Conservation (phyloP, 2,797 vertebrate species). For the Pangasius mekongensis region DNA sequence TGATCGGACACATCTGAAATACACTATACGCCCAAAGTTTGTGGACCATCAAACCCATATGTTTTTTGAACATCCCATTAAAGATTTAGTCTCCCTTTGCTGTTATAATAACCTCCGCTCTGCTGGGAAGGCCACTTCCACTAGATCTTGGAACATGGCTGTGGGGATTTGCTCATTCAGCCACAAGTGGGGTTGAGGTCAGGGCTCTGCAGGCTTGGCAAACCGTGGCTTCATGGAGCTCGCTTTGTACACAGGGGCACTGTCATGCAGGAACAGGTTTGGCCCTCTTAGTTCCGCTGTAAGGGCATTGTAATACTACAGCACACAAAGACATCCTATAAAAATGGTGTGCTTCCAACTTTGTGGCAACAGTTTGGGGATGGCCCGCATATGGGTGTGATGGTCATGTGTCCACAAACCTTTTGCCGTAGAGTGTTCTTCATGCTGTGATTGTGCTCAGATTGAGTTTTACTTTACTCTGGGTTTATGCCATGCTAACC, state of each 20-base stretch:
- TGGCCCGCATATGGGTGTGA: not conserved
- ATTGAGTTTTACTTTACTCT: not conserved
- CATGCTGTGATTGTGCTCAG: not conserved
- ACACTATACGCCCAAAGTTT: not conserved
- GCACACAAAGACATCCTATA: not conserved
- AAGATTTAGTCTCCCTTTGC: not conserved
- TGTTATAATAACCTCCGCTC: not conserved
- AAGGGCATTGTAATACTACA: not conserved
- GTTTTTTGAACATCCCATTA: not conserved
- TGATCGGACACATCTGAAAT: not conserved
- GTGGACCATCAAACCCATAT: not conserved
- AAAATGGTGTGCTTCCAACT: not conserved
- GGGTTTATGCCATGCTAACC: not conserved
- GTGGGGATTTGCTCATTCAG: not conserved
- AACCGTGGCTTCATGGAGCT: not conserved
- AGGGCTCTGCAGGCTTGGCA: not conserved
- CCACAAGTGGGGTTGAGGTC: too few relatives aligned
- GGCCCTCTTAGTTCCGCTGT: not conserved
- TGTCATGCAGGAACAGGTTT: not conserved
- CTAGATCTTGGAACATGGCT: not conserved
- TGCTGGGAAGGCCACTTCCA: too few relatives aligned
- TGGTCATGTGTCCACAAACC: not conserved
- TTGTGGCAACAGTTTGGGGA: not conserved
- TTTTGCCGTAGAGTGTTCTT: not conserved
- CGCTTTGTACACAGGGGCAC: not conserved